Percentiles rank a stretch among this genome's conserved stretches.
Conservation (phyloP, 2,113 vertebrate genomes). For the Myodes glareolus region DNA sequence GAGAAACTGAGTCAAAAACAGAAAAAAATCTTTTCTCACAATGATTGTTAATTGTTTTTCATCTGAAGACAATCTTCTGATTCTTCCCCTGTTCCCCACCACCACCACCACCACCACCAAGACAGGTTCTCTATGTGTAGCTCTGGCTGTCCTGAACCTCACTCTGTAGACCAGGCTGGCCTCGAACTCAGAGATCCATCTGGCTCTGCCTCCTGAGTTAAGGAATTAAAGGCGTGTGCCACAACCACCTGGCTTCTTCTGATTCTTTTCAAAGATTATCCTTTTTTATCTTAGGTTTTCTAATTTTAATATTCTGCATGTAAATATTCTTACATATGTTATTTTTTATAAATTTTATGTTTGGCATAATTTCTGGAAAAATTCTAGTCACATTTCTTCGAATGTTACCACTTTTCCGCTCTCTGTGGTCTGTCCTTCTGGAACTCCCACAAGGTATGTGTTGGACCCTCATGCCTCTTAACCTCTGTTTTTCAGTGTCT, state of each 20-base stretch:
- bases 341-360: not conserved
- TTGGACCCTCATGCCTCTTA: not conserved
- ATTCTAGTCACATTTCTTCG: not conserved
- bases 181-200: not conserved
- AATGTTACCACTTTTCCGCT: not conserved
- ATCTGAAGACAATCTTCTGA: constrained; percentile 3
- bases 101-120: too few relatives aligned
- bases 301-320: constrained; percentile 22
- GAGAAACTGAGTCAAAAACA: not conserved
- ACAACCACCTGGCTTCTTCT: not conserved
- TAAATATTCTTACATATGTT: not conserved
- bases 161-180: not conserved
- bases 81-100: not conserved
- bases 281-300: constrained; percentile 41
- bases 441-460: not conserved
- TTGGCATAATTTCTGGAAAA: not conserved
- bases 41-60: not conserved
- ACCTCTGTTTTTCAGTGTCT: not conserved
- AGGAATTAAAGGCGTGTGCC: not conserved
- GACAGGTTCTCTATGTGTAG: not conserved
- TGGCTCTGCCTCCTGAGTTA: not conserved
- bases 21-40: not conserved
- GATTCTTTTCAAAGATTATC: constrained; percentile 13
- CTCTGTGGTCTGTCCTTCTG: not conserved
- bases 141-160: not conserved